phyloP scores from a whole-genome alignment of 2,888 invertebrate genomes.

The Brenthis daphne region DNA sequence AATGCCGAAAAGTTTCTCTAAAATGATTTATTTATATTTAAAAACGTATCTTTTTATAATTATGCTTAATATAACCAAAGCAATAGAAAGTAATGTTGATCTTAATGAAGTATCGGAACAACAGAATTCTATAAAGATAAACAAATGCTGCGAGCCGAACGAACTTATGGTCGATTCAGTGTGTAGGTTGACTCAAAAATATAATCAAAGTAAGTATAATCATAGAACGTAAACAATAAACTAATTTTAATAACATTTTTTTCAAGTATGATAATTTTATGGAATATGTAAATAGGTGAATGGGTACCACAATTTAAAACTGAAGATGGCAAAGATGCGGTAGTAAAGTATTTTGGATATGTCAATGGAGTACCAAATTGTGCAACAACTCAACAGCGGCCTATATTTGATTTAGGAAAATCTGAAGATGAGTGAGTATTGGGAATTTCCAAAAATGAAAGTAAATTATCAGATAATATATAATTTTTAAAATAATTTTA shows the following conservation, averaged over 20 bases:
- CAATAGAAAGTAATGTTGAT: constrained; percentile 59
- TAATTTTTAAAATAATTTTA: no score
- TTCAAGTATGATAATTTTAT: neutral
- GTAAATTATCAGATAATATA: no score
- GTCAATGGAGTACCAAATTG: constrained; percentile 86
- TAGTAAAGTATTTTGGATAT: constrained; percentile 81
- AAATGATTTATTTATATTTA: constrained; percentile 21
- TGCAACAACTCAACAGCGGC: constrained; percentile 86
- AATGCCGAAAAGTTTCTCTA: constrained; percentile 15
- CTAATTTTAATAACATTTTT: neutral
- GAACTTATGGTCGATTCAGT: constrained; percentile 86
- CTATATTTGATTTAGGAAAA: constrained; percentile 84
- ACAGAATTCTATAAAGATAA: constrained; percentile 82
- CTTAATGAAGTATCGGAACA: constrained; percentile 75
- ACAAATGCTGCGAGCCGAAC: constrained; percentile 90
- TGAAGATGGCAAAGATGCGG: constrained; percentile 81
- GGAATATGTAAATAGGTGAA: constrained; percentile 51
- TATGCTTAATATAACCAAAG: constrained; percentile 9
- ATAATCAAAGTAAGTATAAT: constrained; percentile 79
- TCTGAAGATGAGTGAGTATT: constrained; percentile 81
- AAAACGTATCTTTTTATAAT: constrained; percentile 26
- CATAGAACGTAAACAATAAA: neutral
- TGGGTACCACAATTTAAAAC: constrained; percentile 85
- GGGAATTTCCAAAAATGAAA: no score
- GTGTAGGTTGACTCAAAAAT: constrained; percentile 84